These are phyloP conservation scores for Pinna nobilis DNA, from an alignment of 1,140 invertebrate genomes.

Conservation along the genomic window DNA sequence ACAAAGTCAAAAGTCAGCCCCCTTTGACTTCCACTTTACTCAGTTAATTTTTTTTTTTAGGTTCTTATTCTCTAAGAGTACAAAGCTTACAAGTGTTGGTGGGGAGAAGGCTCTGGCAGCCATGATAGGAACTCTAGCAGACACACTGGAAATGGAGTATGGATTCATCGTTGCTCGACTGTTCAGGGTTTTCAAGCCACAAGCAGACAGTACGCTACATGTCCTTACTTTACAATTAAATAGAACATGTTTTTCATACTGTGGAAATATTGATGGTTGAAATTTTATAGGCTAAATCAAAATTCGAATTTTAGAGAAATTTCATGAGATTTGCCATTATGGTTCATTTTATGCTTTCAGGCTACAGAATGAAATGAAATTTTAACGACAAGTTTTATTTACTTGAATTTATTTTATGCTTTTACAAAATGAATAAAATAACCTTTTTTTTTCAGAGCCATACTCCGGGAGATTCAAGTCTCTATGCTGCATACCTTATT, in stretches of 20 bases:
- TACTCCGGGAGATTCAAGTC: constrained; percentile 85
- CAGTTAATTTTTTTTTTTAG: constrained; percentile 79
- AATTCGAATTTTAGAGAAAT: no score
- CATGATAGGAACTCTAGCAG: constrained; percentile 94
- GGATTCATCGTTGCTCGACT: constrained; percentile 92
- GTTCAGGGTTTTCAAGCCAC: constrained; percentile 91
- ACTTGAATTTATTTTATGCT: no score
- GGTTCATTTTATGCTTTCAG: no score
- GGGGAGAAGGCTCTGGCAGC: constrained; percentile 95
- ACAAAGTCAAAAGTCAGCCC: no score
- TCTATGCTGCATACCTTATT: constrained; percentile 91
- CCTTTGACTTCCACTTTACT: no score
- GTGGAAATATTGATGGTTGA: no score
- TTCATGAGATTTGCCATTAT: no score
- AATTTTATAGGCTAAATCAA: no score
- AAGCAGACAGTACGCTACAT: constrained; percentile 44
- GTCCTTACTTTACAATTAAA: neutral
- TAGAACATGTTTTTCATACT: neutral
- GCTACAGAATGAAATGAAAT: no score
- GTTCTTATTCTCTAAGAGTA: constrained; percentile 97
- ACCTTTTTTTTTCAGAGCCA: constrained; percentile 45
- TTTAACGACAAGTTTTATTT: no score
- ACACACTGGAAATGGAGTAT: constrained; percentile 94
- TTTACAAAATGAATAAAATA: no score
- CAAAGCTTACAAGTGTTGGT: constrained; percentile 89